Base-by-base conservation (phyloP, 1,140 invertebrate species). In the Frieseomelitta varia region DNA sequence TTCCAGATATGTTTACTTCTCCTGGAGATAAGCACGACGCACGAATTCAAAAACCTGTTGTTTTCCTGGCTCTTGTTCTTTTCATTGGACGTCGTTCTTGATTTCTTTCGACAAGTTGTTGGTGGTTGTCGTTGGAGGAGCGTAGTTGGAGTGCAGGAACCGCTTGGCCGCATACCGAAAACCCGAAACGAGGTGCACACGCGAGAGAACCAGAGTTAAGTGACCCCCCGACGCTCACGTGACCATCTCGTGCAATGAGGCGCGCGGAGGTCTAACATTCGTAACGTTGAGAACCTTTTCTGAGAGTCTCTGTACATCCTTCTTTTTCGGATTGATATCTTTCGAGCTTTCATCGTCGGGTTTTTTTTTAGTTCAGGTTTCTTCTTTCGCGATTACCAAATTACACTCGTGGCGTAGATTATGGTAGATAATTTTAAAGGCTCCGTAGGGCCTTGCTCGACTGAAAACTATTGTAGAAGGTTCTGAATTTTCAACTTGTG, bases 211-310 rank as follows among this genome's bases (percentile, higher is more conserved):
- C 51, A 74, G 86, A 88, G 87, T 88, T 88, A 88, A 88, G 87
- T 87, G 87, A 88, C 85, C 87, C 76, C 85, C 87, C 72, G 85
- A 30, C 85, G 58, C 53, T 87, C 87, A 87, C 87, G 87, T 87
- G 87, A 88, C 85, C 76, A 65, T 76, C 80, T 80, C 85, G 76
- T 88, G 85, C 85, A 88, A 87, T 84, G 72, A 87, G 85, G 74
- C 88, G 65, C 65, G 76, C 67, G 81, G 53, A 27, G n/a, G 63
- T 83, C 75, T 58, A 81, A 82, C 51, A 75, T 53, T 74, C 39
- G 84, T 78, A 77, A 85, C 30, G 8, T 79, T 39, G 67, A 58
- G 61, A 79, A 79, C 58, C 17, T 61, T 63, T 61, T 19, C 11
- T 30, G 1, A 11, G 17, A 65, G 1, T 65, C 17, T 65, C 2